These are phyloP conservation scores for Drosophila bifasciata DNA, from an alignment of 1,140 invertebrate species.

Conservation along the genomic window DNA sequence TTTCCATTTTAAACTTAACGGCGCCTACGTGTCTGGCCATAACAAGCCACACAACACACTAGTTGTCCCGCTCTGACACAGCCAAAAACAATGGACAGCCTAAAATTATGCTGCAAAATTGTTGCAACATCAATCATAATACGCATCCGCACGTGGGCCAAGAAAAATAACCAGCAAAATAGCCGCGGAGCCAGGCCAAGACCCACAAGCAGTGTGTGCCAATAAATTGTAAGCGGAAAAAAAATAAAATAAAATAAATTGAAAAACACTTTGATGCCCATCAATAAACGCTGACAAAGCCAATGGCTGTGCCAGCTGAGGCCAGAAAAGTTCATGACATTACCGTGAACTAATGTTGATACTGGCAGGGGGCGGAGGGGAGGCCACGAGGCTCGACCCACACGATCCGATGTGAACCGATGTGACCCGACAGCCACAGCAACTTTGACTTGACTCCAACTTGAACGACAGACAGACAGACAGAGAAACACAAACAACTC, in stretches of 20 bases:
- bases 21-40: constrained; percentile 55
- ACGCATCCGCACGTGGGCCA: constrained; percentile 48
- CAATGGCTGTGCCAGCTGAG: constrained; percentile 68
- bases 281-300: constrained; percentile 81
- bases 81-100: constrained; percentile 35
- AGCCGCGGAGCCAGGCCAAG: constrained; percentile 10
- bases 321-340: constrained; percentile 77
- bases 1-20: constrained; percentile 58
- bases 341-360: constrained; percentile 78
- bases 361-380: constrained; percentile 34
- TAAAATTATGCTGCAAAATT: constrained; percentile 75
- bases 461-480: constrained; percentile 12
- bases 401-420: not conserved
- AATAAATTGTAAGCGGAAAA: constrained; percentile 67
- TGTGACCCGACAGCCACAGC: constrained; percentile 19
- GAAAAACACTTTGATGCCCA: constrained; percentile 81
- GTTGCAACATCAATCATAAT: constrained; percentile 77
- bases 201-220: constrained; percentile 45
- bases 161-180: constrained; percentile 31
- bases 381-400: constrained; percentile 3
- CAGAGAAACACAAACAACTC: constrained; percentile 63
- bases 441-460: not conserved
- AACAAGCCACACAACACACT: too few species aligned
- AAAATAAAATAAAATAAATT: constrained; percentile 75
- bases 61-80: constrained; percentile 31